Evolutionary conservation across 2,113 vertebrate species (phyloP).

Genomic region (Alethe castanea): DNA sequence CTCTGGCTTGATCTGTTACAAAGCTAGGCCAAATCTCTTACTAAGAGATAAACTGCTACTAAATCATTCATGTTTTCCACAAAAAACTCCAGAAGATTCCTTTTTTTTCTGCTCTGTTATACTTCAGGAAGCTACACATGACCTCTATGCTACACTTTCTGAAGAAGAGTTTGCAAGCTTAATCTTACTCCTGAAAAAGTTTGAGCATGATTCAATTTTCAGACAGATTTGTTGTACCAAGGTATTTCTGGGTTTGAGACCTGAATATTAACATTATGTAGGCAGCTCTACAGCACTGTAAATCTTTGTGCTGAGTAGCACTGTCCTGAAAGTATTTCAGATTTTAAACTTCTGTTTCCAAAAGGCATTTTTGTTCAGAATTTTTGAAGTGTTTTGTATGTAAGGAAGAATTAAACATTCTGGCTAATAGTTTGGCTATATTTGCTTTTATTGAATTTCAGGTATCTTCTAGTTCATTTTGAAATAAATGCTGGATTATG

Average conservation of each 20-base stretch:
- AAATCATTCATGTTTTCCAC: fast-evolving
- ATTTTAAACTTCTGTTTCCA: not conserved
- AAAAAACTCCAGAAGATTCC: fast-evolving
- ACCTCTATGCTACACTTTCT: not conserved
- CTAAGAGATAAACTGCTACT: not conserved
- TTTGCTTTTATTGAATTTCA: not conserved
- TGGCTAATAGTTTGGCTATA: not conserved
- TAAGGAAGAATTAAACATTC: not conserved
- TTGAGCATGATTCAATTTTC: not conserved
- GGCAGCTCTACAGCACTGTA: not conserved
- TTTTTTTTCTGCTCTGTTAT: not conserved
- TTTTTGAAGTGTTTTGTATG: not conserved
- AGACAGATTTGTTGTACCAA: not conserved
- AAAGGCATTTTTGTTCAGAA: not conserved
- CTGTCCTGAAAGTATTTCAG: not conserved
- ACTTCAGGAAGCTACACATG: not conserved
- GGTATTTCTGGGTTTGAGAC: not conserved
- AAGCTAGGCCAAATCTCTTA: not conserved
- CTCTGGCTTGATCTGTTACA: not conserved
- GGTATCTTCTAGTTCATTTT: fast-evolving
- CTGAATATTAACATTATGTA: not conserved
- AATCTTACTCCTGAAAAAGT: not conserved
- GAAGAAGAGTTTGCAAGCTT: not conserved
- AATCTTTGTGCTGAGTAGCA: not conserved
- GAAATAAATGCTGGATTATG: not conserved